phyloP scores from a whole-genome alignment of 2,888 invertebrate species.

The Atethmia centrago region DNA sequence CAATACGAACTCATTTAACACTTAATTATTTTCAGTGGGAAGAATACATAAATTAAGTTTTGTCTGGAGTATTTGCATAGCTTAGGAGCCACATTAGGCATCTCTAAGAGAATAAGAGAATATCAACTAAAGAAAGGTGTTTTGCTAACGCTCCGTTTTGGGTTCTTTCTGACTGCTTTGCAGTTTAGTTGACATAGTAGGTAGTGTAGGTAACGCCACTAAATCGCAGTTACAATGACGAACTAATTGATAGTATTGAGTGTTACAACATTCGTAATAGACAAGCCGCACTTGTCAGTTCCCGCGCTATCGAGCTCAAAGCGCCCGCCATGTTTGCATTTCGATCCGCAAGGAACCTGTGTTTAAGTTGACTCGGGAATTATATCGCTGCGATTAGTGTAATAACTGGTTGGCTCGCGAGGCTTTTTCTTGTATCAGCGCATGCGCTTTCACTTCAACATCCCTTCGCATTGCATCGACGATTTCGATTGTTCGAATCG shows the following conservation, averaged over 20 bases:
- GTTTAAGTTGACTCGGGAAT: slow-evolving; percentile 91
- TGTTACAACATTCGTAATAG: slow-evolving; percentile 50
- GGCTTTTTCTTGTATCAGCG: slow-evolving; percentile 86
- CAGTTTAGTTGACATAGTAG: not conserved
- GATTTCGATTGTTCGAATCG: slow-evolving; percentile 84
- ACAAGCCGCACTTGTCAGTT: slow-evolving; percentile 75
- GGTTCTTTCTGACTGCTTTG: not conserved
- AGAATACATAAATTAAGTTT: not conserved
- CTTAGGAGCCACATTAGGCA: not conserved
- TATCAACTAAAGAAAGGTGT: not conserved
- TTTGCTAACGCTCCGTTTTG: not conserved
- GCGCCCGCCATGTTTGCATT: slow-evolving; percentile 91
- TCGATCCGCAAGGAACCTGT: slow-evolving; percentile 90
- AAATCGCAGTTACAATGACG: not conserved
- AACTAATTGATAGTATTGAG: slow-evolving; percentile 22
- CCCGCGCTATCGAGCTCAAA: slow-evolving; percentile 86
- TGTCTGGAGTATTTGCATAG: not conserved
- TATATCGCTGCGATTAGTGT: slow-evolving; percentile 91
- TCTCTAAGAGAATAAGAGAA: not conserved
- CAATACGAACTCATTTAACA: not conserved
- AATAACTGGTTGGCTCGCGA: slow-evolving; percentile 89
- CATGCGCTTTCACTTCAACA: slow-evolving; percentile 84
- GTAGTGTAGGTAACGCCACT: not conserved
- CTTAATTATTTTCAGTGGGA: not conserved
- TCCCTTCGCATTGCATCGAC: slow-evolving; percentile 80